Conservation (phyloP, 1,140 invertebrate species). For the Diplogasteroides magnus region DNA sequence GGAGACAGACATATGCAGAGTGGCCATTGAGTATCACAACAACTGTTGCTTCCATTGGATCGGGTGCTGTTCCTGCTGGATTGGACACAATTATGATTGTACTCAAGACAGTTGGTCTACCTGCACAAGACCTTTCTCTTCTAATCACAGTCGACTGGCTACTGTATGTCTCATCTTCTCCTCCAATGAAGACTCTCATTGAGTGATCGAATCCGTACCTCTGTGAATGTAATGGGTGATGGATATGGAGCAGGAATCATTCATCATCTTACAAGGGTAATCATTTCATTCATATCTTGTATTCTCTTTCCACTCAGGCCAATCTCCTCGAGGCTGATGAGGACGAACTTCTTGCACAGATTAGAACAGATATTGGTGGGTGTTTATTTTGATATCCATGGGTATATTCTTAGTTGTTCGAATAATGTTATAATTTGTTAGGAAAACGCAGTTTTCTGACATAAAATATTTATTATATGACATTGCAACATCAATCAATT, state of each 20-base stretch:
- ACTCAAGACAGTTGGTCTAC: slow-evolving; percentile 82
- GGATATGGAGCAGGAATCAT: slow-evolving; percentile 87
- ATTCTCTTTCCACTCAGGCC: not conserved
- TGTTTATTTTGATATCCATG: not conserved
- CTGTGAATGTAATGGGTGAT: slow-evolving; percentile 92
- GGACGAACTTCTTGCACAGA: slow-evolving; percentile 31
- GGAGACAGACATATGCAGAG: not conserved
- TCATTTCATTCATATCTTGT: not conserved
- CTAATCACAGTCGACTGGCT: slow-evolving; percentile 95
- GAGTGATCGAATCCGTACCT: slow-evolving; percentile 89
- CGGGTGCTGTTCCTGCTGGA: slow-evolving; percentile 91
- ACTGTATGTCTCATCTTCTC: slow-evolving; percentile 67
- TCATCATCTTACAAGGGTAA: slow-evolving; percentile 77
- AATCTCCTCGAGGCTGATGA: slow-evolving; percentile 59
- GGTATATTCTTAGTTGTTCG: not conserved
- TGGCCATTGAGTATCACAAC: slow-evolving; percentile 74
- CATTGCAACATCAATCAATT: too few relatives aligned
- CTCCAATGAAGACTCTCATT: slow-evolving; percentile 45
- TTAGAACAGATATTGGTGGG: slow-evolving; percentile 27
- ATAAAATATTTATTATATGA: too few relatives aligned
- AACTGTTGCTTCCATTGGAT: slow-evolving; percentile 90
- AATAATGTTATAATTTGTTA: not conserved
- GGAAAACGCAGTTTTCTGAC: not conserved
- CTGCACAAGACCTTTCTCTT: slow-evolving; percentile 80
- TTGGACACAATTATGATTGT: slow-evolving; percentile 97